Evolutionary conservation across 1,140 invertebrate genomes (phyloP), one percentile per base, ranked within the genome.

Genomic region (Drosophila aff.): DNA sequence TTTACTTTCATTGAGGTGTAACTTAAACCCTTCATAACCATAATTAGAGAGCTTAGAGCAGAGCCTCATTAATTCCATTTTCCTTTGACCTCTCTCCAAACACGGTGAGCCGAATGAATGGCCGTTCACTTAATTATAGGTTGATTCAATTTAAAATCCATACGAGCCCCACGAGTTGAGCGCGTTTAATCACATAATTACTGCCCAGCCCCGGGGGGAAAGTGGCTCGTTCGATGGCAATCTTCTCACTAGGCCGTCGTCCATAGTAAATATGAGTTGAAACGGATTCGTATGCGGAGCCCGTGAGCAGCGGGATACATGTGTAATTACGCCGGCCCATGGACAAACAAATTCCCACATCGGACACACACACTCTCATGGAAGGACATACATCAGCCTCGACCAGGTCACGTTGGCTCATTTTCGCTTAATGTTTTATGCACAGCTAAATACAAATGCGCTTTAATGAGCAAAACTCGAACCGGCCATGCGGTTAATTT

Each of bases 391-490:
- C 49, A 57, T 57, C 50, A 28, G 43, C 41, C 61, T 52, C 26
- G 74, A 68, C 52, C 67, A 63, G 81, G 84, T 80, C 83, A 83
- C 76, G 84, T 87, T 79, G 77, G 38, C 81, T 84, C 85, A 89
- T 90, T 90, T 79, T 84, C 85, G 77, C 81, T 90, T 84, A 81
- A 87, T 87, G 84, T 84, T 87, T 87, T 81, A 84, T 87, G 84
- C 85, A 81, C 84, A 87, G 78, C 85, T 87, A 87, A 87, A 89
- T 87, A 90, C 85, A 87, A 87, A 87, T 87, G 84, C 74, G 84
- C 78, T 84, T 90, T 87, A 87, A 87, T 87, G 84, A 90, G 84
- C 76, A 59, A 76, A 58, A 63, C 62, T 53, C 73, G 61, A 68
- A 53, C 78, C 81, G 87, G 66, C 55, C 81, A 79, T 76, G 85